Evolutionary conservation across 2,113 vertebrate genomes (phyloP).

Genomic region (Microcebus griseorufus): DNA sequence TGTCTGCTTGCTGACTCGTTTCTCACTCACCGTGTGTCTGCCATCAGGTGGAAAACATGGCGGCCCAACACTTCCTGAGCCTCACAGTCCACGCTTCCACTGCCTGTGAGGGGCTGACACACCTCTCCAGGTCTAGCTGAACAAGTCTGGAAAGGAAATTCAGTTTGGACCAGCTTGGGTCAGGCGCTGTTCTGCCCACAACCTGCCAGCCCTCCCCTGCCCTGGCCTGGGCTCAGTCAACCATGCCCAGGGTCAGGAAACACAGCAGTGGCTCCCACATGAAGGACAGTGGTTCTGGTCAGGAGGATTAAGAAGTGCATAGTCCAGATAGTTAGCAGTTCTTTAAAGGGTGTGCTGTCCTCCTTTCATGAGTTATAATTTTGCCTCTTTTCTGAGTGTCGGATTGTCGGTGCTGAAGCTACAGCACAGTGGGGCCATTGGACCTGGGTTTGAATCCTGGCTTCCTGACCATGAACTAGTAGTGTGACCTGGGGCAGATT

Average conservation of each 20-base stretch:
- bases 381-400: neutral
- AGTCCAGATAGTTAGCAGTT: neutral
- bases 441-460: neutral
- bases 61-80: neutral
- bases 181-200: neutral
- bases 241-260: neutral
- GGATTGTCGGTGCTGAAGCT: neutral
- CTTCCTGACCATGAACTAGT: neutral
- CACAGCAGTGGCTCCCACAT: neutral
- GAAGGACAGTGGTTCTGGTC: neutral
- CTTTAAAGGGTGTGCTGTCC: neutral
- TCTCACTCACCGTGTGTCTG: neutral
- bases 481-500: neutral
- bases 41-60: neutral
- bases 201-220: no score
- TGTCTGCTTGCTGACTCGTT: neutral
- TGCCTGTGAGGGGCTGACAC: accelerated
- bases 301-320: neutral
- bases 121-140: neutral
- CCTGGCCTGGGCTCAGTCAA: neutral
- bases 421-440: neutral
- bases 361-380: neutral
- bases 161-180: neutral
- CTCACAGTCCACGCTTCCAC: neutral
- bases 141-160: neutral